Evolutionary conservation across 1,140 invertebrate species (phyloP).

Genomic region (Parapsyche elsis): DNA sequence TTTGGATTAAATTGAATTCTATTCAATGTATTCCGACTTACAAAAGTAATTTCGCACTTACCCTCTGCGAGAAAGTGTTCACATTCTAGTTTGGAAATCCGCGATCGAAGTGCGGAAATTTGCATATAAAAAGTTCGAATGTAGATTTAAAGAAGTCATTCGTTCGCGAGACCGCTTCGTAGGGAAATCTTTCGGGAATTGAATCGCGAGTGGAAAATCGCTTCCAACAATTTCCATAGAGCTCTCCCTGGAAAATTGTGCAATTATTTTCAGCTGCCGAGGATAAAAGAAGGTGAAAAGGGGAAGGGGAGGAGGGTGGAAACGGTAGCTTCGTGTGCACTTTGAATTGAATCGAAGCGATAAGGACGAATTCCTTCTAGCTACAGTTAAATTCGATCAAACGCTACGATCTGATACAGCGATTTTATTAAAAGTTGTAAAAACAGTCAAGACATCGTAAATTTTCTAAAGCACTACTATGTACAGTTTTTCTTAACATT

Average conservation of each 20-base stretch:
- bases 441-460: neutral
- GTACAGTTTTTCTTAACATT: too few relatives aligned
- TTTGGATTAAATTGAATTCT: slow-evolving; percentile 12
- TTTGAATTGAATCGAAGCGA: slow-evolving; percentile 28
- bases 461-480: too few relatives aligned
- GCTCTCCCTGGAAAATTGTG: slow-evolving; percentile 51
- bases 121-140: slow-evolving; percentile 55
- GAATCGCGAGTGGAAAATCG: slow-evolving; percentile 39
- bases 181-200: slow-evolving; percentile 3
- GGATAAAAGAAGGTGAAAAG: slow-evolving; percentile 15
- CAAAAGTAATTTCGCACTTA: slow-evolving; percentile 9
- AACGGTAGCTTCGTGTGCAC: slow-evolving; percentile 3
- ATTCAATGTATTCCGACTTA: neutral
- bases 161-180: slow-evolving; percentile 41
- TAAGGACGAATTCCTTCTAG: neutral
- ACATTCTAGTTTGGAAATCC: slow-evolving; percentile 39
- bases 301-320: neutral
- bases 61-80: slow-evolving; percentile 41
- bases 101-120: slow-evolving; percentile 45
- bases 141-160: slow-evolving; percentile 48
- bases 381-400: slow-evolving; percentile 11
- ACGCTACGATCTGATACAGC: neutral
- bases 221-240: slow-evolving; percentile 47
- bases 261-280: slow-evolving; percentile 50
- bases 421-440: slow-evolving; percentile 27